Percentiles rank a stretch among this genome's conserved stretches.
Conservation (phyloP, 2,797 vertebrate genomes). For the Crax fasciolata region DNA sequence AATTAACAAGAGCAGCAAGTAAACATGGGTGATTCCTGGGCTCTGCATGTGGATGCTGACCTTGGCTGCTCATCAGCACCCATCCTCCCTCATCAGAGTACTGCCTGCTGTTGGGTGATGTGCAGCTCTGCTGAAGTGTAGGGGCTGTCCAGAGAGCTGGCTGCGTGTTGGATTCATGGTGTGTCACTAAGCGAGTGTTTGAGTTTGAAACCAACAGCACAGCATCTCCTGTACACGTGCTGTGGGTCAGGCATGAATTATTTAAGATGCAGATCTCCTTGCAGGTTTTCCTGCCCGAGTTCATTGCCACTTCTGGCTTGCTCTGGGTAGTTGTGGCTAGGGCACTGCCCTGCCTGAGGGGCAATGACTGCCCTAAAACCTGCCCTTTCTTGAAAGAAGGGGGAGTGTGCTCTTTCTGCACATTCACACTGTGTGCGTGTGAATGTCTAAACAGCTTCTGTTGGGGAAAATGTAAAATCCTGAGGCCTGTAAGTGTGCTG, state of each 20-base stretch:
- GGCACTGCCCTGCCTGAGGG: background rate
- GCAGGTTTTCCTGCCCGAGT: background rate
- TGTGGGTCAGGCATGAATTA: background rate
- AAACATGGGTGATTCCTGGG: background rate
- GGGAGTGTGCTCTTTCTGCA: background rate
- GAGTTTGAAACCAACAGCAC: background rate
- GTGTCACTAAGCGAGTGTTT: background rate
- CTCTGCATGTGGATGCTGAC: background rate
- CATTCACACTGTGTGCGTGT: fast-evolving
- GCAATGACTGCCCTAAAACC: background rate
- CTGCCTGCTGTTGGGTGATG: background rate
- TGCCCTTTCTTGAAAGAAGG: background rate
- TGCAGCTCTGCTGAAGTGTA: background rate
- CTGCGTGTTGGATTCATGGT: background rate
- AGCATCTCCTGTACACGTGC: fast-evolving
- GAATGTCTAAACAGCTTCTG: background rate
- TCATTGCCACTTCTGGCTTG: background rate
- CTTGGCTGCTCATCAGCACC: fast-evolving
- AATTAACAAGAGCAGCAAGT: background rate
- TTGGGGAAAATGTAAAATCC: background rate
- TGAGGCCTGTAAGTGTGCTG: background rate
- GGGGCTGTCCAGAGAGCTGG: background rate
- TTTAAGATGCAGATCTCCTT: background rate
- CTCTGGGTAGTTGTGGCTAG: background rate
- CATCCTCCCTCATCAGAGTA: background rate